These are phyloP conservation scores for Thryonomys swinderianus DNA, from an alignment of 2,113 vertebrate species.

Conservation along the genomic window DNA sequence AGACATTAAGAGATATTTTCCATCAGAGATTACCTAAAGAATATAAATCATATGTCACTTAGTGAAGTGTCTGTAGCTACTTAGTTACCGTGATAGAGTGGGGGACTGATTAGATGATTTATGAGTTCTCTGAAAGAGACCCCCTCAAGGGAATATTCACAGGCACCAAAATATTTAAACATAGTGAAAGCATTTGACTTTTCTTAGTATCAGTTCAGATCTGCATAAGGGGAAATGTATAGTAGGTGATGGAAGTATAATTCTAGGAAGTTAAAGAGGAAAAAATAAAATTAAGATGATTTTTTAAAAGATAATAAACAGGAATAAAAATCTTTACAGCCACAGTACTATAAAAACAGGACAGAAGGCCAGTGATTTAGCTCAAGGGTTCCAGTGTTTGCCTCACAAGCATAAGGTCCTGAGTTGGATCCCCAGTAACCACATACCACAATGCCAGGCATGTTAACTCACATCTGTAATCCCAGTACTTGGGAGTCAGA, in stretches of 20 bases:
- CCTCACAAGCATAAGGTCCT: no score
- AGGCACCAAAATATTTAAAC: slow-evolving; percentile 74
- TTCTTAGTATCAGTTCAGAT: slow-evolving; percentile 53
- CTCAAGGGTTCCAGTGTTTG: no score
- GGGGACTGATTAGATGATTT: slow-evolving; percentile 79
- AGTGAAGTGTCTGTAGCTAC: slow-evolving; percentile 69
- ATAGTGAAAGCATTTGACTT: slow-evolving; percentile 51
- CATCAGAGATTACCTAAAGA: slow-evolving; percentile 66
- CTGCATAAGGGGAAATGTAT: not conserved
- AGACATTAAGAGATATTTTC: slow-evolving; percentile 60
- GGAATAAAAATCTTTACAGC: not conserved
- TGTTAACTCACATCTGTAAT: no score
- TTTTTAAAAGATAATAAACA: slow-evolving; percentile 31
- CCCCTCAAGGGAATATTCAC: slow-evolving; percentile 78
- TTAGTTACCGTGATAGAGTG: slow-evolving; percentile 77
- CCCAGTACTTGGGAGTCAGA: no score
- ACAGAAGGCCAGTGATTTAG: no score
- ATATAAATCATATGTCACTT: slow-evolving; percentile 76
- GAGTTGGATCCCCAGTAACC: no score
- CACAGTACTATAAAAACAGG: not conserved
- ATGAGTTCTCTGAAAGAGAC: slow-evolving; percentile 72
- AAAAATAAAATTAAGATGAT: slow-evolving; percentile 34
- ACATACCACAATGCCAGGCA: no score
- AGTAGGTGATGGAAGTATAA: slow-evolving; percentile 14
- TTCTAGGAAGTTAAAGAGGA: slow-evolving; percentile 53